Percentiles rank a stretch among this genome's conserved stretches.
Conservation (phyloP, 2,113 vertebrate genomes). For the Ceyx melanurus region DNA sequence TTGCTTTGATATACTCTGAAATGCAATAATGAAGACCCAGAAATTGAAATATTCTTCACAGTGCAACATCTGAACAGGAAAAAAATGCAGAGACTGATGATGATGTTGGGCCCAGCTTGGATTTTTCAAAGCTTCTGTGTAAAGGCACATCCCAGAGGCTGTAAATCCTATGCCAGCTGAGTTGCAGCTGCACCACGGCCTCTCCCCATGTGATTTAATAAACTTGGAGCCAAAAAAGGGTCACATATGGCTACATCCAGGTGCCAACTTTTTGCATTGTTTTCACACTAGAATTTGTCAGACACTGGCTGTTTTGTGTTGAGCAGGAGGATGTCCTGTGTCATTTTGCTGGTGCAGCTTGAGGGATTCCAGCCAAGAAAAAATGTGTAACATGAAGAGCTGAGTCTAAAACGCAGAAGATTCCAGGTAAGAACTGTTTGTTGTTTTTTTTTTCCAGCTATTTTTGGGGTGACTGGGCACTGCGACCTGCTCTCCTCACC, state of each 20-base stretch:
- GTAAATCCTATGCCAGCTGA: neutral
- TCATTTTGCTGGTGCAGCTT: neutral
- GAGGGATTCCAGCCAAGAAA: neutral
- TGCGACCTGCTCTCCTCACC: rapidly evolving
- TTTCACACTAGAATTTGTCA: neutral
- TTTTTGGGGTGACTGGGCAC: neutral
- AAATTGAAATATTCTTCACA: neutral
- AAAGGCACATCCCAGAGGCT: neutral
- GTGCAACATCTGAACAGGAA: neutral
- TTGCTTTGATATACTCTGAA: neutral
- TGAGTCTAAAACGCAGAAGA: neutral
- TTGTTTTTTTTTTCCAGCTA: rapidly evolving
- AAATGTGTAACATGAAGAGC: neutral
- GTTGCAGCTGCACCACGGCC: neutral
- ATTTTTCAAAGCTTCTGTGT: neutral
- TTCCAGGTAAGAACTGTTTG: neutral
- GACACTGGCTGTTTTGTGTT: neutral
- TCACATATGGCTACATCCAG: neutral
- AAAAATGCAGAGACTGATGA: neutral
- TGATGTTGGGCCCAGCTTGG: neutral
- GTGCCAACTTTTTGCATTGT: neutral
- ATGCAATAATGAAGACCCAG: neutral
- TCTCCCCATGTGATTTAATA: neutral
- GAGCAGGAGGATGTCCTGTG: slow-evolving; percentile 34
- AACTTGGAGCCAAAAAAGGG: neutral